Percentiles rank a stretch among this genome's conserved stretches.
Conservation (phyloP, 2,888 invertebrate species). For the Dryomyza anilis region DNA sequence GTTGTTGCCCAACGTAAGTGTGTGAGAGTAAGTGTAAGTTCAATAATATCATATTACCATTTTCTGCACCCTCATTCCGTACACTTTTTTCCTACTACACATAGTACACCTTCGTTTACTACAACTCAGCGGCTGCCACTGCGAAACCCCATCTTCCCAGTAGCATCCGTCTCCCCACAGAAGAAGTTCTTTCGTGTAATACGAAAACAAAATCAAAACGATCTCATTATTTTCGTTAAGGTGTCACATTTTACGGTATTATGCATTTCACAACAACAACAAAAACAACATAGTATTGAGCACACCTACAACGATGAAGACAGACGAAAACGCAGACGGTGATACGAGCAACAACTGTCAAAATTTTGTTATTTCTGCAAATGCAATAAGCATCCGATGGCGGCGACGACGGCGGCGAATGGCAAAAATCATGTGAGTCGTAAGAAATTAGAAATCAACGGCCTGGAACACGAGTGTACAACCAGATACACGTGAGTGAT, state of each 20-base stretch:
- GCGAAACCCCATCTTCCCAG: background rate
- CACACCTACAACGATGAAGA: background rate
- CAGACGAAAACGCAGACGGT: background rate
- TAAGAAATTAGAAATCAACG: constrained; percentile 39
- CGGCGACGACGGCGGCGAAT: too few species aligned
- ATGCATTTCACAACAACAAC: constrained; percentile 11
- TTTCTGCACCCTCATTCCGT: too few species aligned
- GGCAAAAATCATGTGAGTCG: constrained; percentile 17
- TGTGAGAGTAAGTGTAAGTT: background rate
- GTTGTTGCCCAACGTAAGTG: background rate
- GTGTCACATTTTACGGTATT: constrained; percentile 28
- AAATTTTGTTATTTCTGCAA: constrained; percentile 15
- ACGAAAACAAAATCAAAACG: constrained; percentile 35
- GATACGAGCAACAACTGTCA: constrained; percentile 17
- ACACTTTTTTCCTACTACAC: too few species aligned
- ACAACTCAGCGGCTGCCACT: too few species aligned
- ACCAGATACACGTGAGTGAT: too few species aligned
- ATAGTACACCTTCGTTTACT: too few species aligned
- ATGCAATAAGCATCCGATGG: constrained; percentile 25
- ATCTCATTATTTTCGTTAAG: constrained; percentile 33
- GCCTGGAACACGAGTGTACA: constrained; percentile 35
- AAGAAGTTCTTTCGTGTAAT: background rate
- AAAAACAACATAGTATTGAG: background rate
- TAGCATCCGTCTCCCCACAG: background rate
- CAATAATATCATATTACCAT: constrained; percentile 15